Conservation (phyloP, 2,888 invertebrate species). For the Cecidostiba fungosa region DNA sequence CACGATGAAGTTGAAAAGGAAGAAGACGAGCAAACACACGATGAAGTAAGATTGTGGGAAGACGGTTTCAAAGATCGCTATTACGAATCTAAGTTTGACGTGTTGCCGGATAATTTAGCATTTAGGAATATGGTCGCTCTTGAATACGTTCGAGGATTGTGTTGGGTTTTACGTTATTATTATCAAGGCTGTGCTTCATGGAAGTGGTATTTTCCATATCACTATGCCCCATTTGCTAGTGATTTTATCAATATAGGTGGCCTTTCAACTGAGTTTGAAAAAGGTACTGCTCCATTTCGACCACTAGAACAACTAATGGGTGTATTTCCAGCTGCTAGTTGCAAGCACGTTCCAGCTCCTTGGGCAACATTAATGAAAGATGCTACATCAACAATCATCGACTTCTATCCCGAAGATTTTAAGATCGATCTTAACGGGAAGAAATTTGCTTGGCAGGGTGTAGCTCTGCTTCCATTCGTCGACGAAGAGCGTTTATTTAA, state of each 20-base stretch:
- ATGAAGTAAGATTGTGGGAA: slow-evolving; percentile 96
- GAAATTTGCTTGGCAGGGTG: slow-evolving; percentile 99
- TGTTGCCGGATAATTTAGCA: slow-evolving; percentile 86
- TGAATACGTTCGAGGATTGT: slow-evolving; percentile 97
- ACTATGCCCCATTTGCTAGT: slow-evolving; percentile 99
- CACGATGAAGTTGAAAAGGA: slow-evolving; percentile 78
- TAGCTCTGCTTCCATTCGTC: slow-evolving; percentile 98
- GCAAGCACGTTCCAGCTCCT: slow-evolving; percentile 94
- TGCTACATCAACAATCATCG: slow-evolving; percentile 95
- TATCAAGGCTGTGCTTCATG: slow-evolving; percentile 99
- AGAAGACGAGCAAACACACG: slow-evolving; percentile 90
- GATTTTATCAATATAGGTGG: slow-evolving; percentile 97
- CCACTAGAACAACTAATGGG: slow-evolving; percentile 99
- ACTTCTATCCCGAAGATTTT: slow-evolving; percentile 99
- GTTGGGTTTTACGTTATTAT: slow-evolving; percentile 99
- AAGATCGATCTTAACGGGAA: slow-evolving; percentile 99
- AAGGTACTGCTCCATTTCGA: slow-evolving; percentile 94
- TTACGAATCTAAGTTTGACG: slow-evolving; percentile 97
- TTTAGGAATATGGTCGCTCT: slow-evolving; percentile 95
- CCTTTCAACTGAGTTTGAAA: slow-evolving; percentile 93
- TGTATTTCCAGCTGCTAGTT: slow-evolving; percentile 98
- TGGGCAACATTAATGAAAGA: slow-evolving; percentile 97
- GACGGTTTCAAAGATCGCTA: slow-evolving; percentile 99
- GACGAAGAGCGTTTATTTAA: slow-evolving; percentile 94
- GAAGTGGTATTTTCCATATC: slow-evolving; percentile 99